Percentiles rank a stretch among this genome's conserved stretches.
Evolutionary conservation across 2,888 invertebrate species (phyloP).

Genomic region (Philaethria dido): DNA sequence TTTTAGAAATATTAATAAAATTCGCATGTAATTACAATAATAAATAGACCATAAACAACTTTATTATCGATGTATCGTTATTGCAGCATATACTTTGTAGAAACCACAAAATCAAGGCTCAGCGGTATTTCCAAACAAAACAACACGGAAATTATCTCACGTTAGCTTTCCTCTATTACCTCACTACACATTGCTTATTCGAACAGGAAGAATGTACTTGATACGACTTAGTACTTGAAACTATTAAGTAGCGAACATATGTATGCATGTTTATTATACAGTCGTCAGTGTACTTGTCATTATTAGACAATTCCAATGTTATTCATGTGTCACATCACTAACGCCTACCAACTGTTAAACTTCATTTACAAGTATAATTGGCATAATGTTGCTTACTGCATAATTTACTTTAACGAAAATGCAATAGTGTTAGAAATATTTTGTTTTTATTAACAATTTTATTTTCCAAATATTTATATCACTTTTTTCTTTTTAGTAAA

Average conservation of each 20-base stretch:
- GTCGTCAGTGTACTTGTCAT: constrained; percentile 30
- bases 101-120: constrained; percentile 38
- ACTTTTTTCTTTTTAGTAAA: background rate
- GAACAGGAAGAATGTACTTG: constrained; percentile 48
- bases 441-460: constrained; percentile 12
- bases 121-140: constrained; percentile 38
- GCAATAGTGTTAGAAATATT: constrained; percentile 42
- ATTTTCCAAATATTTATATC: background rate
- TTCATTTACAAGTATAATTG: constrained; percentile 53
- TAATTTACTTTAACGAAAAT: constrained; percentile 49
- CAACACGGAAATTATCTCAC: constrained; percentile 49
- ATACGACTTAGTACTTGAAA: constrained; percentile 33
- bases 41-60: background rate
- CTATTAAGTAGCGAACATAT: constrained; percentile 32
- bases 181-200: constrained; percentile 47
- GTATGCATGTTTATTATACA: background rate
- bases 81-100: constrained; percentile 12
- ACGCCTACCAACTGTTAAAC: constrained; percentile 50
- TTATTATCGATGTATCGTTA: background rate
- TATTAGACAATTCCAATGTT: constrained; percentile 43
- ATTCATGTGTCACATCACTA: constrained; percentile 41
- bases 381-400: constrained; percentile 51
- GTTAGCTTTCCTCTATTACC: constrained; percentile 47
- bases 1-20: background rate
- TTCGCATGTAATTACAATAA: background rate